Evolutionary conservation across 1,140 invertebrate genomes (phyloP).

Genomic region (Scaptomyza montana): DNA sequence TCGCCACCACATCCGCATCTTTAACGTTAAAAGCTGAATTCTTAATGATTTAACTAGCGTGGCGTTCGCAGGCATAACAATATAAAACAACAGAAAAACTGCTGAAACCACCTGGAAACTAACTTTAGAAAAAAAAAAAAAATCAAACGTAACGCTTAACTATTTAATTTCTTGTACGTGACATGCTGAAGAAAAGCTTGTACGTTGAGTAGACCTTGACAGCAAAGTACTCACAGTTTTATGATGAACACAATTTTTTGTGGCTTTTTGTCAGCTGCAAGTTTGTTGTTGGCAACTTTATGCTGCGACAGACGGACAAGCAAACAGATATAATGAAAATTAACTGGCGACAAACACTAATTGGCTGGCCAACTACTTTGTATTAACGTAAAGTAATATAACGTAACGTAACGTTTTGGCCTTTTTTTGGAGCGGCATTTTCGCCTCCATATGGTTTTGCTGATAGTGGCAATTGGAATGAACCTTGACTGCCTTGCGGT

Average conservation of each 20-base stretch:
- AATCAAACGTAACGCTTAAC: slow-evolving; percentile 49
- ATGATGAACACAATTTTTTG: slow-evolving; percentile 45
- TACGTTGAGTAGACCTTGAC: not conserved
- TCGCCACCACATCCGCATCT: slow-evolving; percentile 6
- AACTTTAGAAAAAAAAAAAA: slow-evolving; percentile 36
- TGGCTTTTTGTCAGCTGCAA: slow-evolving; percentile 39
- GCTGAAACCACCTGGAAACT: slow-evolving; percentile 42
- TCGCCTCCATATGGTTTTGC: slow-evolving; percentile 38
- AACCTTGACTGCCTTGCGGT: slow-evolving; percentile 17
- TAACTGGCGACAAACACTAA: slow-evolving; percentile 68
- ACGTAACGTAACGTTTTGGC: slow-evolving; percentile 23
- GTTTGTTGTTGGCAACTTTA: slow-evolving; percentile 47
- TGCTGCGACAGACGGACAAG: slow-evolving; percentile 24
- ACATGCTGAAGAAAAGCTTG: slow-evolving; percentile 34
- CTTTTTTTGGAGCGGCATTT: slow-evolving; percentile 7
- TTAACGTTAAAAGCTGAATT: slow-evolving; percentile 10
- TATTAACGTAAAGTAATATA: slow-evolving; percentile 11
- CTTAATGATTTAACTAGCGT: slow-evolving; percentile 70
- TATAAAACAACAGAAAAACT: slow-evolving; percentile 1
- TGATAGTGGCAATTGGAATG: not conserved
- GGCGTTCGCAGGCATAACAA: slow-evolving; percentile 14
- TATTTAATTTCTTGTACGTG: slow-evolving; percentile 72
- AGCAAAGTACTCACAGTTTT: slow-evolving; percentile 34
- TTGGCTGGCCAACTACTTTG: slow-evolving; percentile 37
- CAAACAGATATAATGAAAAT: slow-evolving; percentile 59